Percentiles rank a stretch among this genome's conserved stretches.
These are phyloP conservation scores for Boloria selene DNA, from an alignment of 2,888 invertebrate species.

Conservation along the genomic window DNA sequence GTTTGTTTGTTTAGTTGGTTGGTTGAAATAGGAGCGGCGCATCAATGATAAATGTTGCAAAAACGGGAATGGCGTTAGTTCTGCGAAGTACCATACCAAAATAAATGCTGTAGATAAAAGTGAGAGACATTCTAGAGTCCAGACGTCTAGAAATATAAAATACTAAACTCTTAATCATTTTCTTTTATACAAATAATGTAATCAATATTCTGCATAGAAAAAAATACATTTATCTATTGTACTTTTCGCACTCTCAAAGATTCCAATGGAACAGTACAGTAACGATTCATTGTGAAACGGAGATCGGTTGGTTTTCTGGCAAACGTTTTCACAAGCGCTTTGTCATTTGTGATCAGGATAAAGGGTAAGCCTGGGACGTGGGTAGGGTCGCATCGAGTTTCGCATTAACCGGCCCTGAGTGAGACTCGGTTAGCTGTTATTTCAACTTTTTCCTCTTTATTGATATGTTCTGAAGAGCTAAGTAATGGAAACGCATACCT, in stretches of 20 bases:
- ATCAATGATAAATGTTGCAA: no score
- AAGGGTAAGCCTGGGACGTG: constrained; percentile 14
- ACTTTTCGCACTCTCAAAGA: neutral
- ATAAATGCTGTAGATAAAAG: no score
- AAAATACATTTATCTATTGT: neutral
- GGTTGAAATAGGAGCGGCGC: no score
- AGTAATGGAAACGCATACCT: no score
- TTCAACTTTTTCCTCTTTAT: constrained; percentile 9
- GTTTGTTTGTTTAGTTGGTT: no score
- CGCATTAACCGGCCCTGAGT: constrained; percentile 2
- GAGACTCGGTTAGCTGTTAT: neutral
- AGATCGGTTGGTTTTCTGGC: neutral
- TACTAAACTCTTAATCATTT: no score
- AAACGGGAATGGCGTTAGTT: no score
- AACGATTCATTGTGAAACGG: constrained; percentile 6
- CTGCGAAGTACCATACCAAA: no score
- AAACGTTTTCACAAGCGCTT: constrained; percentile 16
- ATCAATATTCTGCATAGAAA: neutral
- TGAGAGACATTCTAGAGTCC: no score
- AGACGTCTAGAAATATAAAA: no score
- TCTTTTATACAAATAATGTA: neutral
- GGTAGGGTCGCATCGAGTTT: neutral
- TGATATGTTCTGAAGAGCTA: neutral
- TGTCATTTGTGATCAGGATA: constrained; percentile 1
- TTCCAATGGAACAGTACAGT: neutral